Evolutionary conservation across 2,113 vertebrate genomes (phyloP), one percentile per base, ranked within the genome.

Genomic region (Leptobrachium ailaonicum): DNA sequence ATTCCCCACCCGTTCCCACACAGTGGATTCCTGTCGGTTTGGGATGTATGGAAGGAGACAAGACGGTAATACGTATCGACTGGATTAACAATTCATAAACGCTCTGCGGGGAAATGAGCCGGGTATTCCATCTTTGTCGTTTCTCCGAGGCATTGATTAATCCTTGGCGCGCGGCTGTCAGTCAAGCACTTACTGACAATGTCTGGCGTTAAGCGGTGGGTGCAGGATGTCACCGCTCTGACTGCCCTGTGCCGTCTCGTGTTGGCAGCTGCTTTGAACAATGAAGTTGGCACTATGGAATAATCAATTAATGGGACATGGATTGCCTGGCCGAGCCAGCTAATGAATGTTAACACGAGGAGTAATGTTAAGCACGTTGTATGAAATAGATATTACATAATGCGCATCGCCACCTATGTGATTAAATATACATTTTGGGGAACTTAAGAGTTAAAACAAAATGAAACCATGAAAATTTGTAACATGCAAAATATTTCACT

Each of bases 291-390:
- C 82, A 82, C 69, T 41, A 0, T 41, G 56, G 85, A 77, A 86
- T 83, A 84, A 84, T 86, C 85, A 88, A 85, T 90, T 90, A 89
- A 87, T 87, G 84, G 88, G 82, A 84, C 79, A 8, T 69, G 81
- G 85, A 83, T 82, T 80, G 87, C 85, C 84, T 85, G 87, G 82
- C 77, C 32, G 6, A 83, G 66, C 32, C 82, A 66, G 63, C 67
- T 87, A 88, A 85, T 85, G 83, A 86, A 66, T 64, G 85, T 58
- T 71, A 86, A 54, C 85, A 73, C n/a, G 75, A 56, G 79, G 84
- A 87, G 76, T 72, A 74, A 73, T 81, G 84, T 86, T 78, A 80
- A 74, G 60, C 62, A 5, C 45, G 66, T 67, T n/a, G 82, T 50
- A 50, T 50, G 47, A 1, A 1, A 8, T 50, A 50, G 47, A 4